phyloP scores from a whole-genome alignment of 2,797 vertebrate species.

The Chrysocyon brachyurus region DNA sequence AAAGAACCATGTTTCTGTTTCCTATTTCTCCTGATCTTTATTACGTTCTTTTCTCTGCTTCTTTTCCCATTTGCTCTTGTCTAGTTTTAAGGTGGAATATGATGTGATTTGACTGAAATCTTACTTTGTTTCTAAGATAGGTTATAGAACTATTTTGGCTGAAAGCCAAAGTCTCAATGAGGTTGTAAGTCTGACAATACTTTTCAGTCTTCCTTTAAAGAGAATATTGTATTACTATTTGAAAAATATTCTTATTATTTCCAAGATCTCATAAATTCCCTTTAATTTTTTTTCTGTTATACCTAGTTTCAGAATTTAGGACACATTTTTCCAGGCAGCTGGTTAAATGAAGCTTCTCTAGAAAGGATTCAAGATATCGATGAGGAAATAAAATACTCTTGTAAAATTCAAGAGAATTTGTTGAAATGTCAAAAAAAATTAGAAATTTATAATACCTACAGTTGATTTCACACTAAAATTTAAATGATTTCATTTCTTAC shows the following conservation, averaged over 20 bases:
- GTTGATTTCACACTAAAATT: slow-evolving; percentile 31
- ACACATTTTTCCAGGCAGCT: slow-evolving; percentile 11
- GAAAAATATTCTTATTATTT: slow-evolving; percentile 9
- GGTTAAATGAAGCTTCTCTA: slow-evolving; percentile 11
- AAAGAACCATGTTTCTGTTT: neutral
- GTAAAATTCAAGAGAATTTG: slow-evolving; percentile 54
- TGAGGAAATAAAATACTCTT: slow-evolving; percentile 50
- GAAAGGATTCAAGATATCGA: neutral
- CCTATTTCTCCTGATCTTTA: neutral
- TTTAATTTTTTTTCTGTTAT: neutral
- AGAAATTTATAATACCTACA: neutral
- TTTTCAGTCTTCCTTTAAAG: neutral
- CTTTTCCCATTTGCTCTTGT: neutral
- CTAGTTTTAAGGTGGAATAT: neutral
- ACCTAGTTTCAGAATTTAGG: neutral
- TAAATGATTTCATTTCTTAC: slow-evolving; percentile 42
- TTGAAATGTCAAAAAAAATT: neutral
- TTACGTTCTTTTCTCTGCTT: neutral
- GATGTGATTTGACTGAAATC: neutral
- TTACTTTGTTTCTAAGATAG: neutral
- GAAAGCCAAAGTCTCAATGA: neutral
- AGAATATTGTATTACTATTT: slow-evolving; percentile 45
- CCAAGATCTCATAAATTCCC: neutral
- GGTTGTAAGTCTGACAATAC: neutral
- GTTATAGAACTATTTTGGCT: neutral